These are phyloP conservation scores for Lysandra bellargus DNA, from an alignment of 2,888 invertebrate genomes.

Conservation along the genomic window DNA sequence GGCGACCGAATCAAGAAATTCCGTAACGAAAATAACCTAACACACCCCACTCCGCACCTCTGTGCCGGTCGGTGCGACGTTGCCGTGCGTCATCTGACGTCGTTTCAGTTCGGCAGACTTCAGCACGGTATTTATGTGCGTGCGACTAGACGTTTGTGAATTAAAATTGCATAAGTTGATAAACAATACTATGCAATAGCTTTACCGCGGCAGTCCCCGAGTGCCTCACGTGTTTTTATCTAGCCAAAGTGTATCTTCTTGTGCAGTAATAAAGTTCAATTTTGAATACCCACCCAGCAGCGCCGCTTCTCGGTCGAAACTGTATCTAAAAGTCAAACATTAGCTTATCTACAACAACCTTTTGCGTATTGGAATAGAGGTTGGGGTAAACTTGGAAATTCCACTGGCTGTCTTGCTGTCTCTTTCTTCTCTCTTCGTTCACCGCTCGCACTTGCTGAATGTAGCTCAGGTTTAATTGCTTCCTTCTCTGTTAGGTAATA, in stretches of 20 bases:
- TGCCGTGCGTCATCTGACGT: too few relatives aligned
- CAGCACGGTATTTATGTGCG: too few relatives aligned
- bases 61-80: too few relatives aligned
- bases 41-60: too few relatives aligned
- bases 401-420: constrained; percentile 81
- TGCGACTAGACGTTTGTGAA: too few relatives aligned
- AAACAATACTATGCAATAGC: too few relatives aligned
- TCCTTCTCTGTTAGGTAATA: constrained; percentile 58
- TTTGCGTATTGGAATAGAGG: constrained; percentile 91
- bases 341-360: constrained; percentile 75
- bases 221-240: too few relatives aligned
- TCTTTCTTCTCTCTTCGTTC: constrained; percentile 62
- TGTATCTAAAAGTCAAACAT: constrained; percentile 5
- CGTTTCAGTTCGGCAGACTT: too few relatives aligned
- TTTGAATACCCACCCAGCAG: not conserved
- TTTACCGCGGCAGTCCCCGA: too few relatives aligned
- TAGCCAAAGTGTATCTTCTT: not conserved
- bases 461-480: constrained; percentile 67
- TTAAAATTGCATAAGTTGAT: too few relatives aligned
- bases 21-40: too few relatives aligned
- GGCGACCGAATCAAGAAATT: too few relatives aligned
- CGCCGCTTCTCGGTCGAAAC: not conserved
- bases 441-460: constrained; percentile 70
- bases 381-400: constrained; percentile 92
- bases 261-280: not conserved